phyloP scores from a whole-genome alignment of 2,797 vertebrate species.

The Sebastes steindachneri region DNA sequence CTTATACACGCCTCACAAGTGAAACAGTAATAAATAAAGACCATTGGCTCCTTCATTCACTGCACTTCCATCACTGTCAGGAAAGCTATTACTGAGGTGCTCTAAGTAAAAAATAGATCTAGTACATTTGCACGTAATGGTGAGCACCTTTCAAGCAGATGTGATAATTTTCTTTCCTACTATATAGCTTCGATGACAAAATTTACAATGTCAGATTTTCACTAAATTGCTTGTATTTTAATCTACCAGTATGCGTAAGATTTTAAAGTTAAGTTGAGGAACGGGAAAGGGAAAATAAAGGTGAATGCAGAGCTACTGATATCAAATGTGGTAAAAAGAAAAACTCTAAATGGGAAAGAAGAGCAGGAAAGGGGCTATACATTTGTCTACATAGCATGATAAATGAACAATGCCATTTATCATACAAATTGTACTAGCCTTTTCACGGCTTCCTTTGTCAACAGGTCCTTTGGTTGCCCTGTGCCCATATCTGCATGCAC shows the following conservation, averaged over 20 bases:
- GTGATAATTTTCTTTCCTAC: neutral
- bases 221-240: neutral
- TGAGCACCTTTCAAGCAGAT: conserved; percentile 5
- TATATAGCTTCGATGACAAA: neutral
- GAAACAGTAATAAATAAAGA: conserved; percentile 65
- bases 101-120: conserved; percentile 27
- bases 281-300: neutral
- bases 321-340: neutral
- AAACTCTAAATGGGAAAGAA: neutral
- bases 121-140: conserved; percentile 22
- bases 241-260: too few species aligned
- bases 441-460: conserved; percentile 79
- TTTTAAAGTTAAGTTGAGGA: neutral
- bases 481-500: conserved; percentile 40
- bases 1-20: conserved; percentile 16
- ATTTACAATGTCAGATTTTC: neutral
- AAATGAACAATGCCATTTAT: conserved; percentile 88
- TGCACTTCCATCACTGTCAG: conserved; percentile 63
- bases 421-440: conserved; percentile 91
- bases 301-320: neutral
- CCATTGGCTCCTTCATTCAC: conserved; percentile 32
- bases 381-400: conserved; percentile 77
- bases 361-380: neutral
- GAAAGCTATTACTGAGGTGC: conserved; percentile 37
- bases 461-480: conserved; percentile 66